These are phyloP conservation scores for Kryptolebias ocellatus DNA, from an alignment of 2,797 vertebrate genomes.

Conservation along the genomic window DNA sequence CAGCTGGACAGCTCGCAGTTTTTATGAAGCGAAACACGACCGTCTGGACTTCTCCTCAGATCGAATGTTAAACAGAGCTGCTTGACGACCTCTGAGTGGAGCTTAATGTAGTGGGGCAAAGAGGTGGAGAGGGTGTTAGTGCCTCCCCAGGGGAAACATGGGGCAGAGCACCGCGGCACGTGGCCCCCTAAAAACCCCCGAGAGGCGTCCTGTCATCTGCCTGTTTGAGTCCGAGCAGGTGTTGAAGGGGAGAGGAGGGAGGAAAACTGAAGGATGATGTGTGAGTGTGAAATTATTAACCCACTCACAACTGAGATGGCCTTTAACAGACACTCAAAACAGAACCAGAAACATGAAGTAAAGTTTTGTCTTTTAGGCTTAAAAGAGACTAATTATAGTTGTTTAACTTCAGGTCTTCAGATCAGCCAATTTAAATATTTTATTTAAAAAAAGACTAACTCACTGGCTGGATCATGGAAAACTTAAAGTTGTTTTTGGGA, in stretches of 20 bases:
- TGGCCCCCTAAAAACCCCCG: slow-evolving; percentile 40
- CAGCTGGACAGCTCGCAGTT: slow-evolving; percentile 64
- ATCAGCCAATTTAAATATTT: too few relatives aligned
- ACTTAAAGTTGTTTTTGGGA: neutral
- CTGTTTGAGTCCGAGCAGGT: slow-evolving; percentile 32
- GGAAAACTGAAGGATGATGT: neutral
- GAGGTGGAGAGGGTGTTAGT: neutral
- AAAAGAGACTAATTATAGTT: too few relatives aligned
- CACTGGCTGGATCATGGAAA: neutral
- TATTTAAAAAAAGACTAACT: too few relatives aligned
- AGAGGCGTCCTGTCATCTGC: slow-evolving; percentile 54
- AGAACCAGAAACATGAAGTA: too few relatives aligned
- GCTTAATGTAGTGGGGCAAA: slow-evolving; percentile 55
- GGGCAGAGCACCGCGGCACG: slow-evolving; percentile 39
- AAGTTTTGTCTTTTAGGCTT: too few relatives aligned
- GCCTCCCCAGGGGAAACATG: slow-evolving; percentile 13
- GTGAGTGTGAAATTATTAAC: neutral
- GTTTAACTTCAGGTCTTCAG: too few relatives aligned
- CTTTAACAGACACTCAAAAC: too few relatives aligned
- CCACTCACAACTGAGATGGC: neutral
- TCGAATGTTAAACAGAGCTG: slow-evolving; percentile 49
- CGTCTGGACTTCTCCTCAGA: slow-evolving; percentile 43
- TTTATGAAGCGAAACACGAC: slow-evolving; percentile 42
- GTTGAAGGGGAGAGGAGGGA: slow-evolving; percentile 3
- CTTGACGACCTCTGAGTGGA: slow-evolving; percentile 55